Evolutionary conservation across 2,113 vertebrate genomes (phyloP).

Genomic region (Rhombomys opimus): DNA sequence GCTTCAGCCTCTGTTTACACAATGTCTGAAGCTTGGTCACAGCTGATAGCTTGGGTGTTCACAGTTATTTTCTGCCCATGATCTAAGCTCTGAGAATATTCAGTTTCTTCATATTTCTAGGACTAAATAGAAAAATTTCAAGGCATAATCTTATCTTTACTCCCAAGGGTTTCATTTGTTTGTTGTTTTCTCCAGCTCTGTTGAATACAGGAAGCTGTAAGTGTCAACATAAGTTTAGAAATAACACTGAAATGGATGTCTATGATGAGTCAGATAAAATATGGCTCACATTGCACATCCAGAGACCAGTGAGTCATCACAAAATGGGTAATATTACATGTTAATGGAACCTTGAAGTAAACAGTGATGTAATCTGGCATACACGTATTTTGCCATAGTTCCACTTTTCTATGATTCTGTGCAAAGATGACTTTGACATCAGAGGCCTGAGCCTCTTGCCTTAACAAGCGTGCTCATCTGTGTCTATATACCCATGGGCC

Average conservation of each 20-base stretch:
- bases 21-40: background rate
- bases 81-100: background rate
- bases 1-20: background rate
- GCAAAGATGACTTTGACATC: background rate
- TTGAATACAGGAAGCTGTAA: background rate
- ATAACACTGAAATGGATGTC: no score
- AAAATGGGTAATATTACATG: background rate
- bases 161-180: background rate
- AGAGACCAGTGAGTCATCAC: background rate
- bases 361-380: background rate
- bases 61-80: background rate
- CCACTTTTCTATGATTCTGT: background rate
- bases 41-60: background rate
- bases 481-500: background rate
- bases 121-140: background rate
- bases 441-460: background rate
- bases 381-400: background rate
- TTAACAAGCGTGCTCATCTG: background rate
- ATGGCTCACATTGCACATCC: background rate
- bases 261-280: background rate
- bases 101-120: background rate
- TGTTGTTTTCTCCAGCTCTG: background rate
- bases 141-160: background rate
- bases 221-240: background rate
- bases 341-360: background rate